Base-by-base conservation (phyloP, 2,113 vertebrate genomes). In the Hippocampus mohnikei region DNA sequence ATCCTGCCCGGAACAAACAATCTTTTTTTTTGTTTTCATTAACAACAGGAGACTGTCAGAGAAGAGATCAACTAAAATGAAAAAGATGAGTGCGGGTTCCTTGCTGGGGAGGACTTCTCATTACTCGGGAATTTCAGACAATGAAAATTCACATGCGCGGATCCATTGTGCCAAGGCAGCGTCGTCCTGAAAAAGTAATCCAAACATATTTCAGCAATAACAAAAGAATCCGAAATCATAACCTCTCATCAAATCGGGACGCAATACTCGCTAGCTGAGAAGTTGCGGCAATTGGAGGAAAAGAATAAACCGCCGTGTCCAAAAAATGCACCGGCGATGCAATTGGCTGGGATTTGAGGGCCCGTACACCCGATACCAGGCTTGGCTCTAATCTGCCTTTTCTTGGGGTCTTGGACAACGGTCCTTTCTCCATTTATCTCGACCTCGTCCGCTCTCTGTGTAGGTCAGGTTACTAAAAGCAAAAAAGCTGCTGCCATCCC, bases 381-480 rank as follows among this genome's bases (percentile, higher is more conserved):
- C 83, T 84, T 81, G 82, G 87, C 82, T 89, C 79, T 91, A 89
- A 91, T 90, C 81, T 75, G 75, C 68, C 78, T 79, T 92, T 91
- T 89, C 86, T 87, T 85, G 76, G 83, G 67, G 66, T 72, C 80
- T 81, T 21, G 67, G 81, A 89, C 82, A 89, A 79, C 62, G 81
- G 85, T 87, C 81, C 81, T 82, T 87, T 89, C 88, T 90, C 76
- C 84, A 85, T 91, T 91, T 88, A 90, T 91, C 88, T 89, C 61
- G 53, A 74, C 75, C 86, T 80, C 71, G 77, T 82, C 71, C 56
- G 69, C 82, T 79, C 81, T 66, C 67, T 66, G 66, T 79, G 88
- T 78, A 83, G 89, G 90, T 91, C 88, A 79, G 74, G 86, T 92
- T 91, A 84, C 88, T 90, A 78, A 88, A 85, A 88, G 86, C 81